A percentile compares a stretch with the other conserved stretches of the same genome.
Conservation (phyloP, 2,888 invertebrate species). For the Torymus texanus region DNA sequence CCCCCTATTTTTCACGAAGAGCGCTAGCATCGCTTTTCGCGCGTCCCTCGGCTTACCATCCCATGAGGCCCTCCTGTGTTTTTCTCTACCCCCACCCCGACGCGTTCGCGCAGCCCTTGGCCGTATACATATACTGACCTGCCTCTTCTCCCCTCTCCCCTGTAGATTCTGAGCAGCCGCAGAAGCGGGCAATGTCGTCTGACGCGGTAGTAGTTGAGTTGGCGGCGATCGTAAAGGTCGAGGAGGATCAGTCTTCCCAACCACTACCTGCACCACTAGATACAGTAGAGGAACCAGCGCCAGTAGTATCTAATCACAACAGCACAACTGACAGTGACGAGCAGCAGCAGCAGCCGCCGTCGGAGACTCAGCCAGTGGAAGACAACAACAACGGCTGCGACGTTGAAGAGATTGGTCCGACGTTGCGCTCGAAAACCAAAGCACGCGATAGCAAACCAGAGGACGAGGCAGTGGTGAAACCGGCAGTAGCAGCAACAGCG, state of each 20-base stretch:
- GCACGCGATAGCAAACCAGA: conserved; percentile 65
- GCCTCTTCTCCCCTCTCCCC: conserved; percentile 10
- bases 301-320: conserved; percentile 14
- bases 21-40: too few species aligned
- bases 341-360: neutral
- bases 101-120: too few species aligned
- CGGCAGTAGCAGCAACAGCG: conserved; percentile 58
- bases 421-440: conserved; percentile 72
- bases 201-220: too few species aligned
- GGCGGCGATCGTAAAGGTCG: too few species aligned
- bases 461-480: conserved; percentile 49
- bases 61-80: too few species aligned
- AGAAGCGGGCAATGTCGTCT: too few species aligned
- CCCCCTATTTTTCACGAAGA: too few species aligned
- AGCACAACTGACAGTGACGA: neutral
- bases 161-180: conserved; percentile 9
- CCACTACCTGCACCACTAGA: too few species aligned
- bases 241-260: too few species aligned
- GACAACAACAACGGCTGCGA: conserved; percentile 72
- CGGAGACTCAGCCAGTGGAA: conserved; percentile 61
- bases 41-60: too few species aligned
- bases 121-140: neutral
- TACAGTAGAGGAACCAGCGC: neutral
- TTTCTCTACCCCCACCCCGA: too few species aligned
- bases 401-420: conserved; percentile 60